A percentile compares a stretch with the other conserved stretches of the same genome.
phyloP scores from a whole-genome alignment of 64 coral and sea anemone genomes.

The Actinia equina region DNA sequence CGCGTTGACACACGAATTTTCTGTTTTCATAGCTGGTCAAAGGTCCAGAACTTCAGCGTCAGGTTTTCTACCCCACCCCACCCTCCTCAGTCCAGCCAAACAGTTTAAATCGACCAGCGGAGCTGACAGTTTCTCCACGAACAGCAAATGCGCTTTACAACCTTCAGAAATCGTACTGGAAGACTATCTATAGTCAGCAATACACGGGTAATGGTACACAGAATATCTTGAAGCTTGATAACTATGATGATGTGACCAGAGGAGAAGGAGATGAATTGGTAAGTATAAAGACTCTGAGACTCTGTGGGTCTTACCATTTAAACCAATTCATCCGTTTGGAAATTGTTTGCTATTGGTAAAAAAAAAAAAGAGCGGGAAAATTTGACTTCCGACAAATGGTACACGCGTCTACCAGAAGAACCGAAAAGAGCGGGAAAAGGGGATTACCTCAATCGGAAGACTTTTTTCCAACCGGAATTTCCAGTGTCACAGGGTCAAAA shows the following conservation, averaged over 20 bases:
- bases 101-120: conserved; percentile 32
- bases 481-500: too few species aligned
- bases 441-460: too few species aligned
- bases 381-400: too few species aligned
- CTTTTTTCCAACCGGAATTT: too few species aligned
- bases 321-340: too few species aligned
- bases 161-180: conserved; percentile 49
- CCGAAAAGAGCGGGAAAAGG: too few species aligned
- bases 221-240: conserved; percentile 79
- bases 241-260: conserved; percentile 53
- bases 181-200: conserved; percentile 69
- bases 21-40: conserved; percentile 57
- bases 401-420: too few species aligned
- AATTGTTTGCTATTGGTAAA: too few species aligned
- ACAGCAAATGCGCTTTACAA: conserved; percentile 87
- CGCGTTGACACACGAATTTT: background rate
- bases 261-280: conserved; percentile 43
- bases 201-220: conserved; percentile 68
- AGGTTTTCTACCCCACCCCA: conserved; percentile 78
- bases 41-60: conserved; percentile 59
- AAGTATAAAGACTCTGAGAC: background rate
- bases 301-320: too few species aligned
- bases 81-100: conserved; percentile 76
- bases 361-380: too few species aligned
- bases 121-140: conserved; percentile 64